Base-by-base conservation (phyloP, 2,113 vertebrate species). In the Daubentonia madagascariensis region DNA sequence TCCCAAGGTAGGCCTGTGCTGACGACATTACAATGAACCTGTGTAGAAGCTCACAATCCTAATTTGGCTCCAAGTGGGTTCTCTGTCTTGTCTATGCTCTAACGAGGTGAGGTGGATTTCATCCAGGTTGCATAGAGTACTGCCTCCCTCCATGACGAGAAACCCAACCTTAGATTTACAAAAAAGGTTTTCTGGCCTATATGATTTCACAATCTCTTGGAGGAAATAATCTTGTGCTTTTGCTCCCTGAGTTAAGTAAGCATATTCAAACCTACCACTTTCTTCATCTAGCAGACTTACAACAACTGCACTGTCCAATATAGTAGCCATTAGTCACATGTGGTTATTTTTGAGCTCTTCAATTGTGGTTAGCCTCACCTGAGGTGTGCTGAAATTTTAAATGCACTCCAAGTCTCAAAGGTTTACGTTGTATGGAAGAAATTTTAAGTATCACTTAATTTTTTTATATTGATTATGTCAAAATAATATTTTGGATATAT, bases 151-250 rank as follows among this genome's bases (percentile, higher is more conserved):
- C 65, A 11, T 32, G 91, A 94, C 76, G 30, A 52, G 32, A 45
- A 89, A 70, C 48, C 10, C 1, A 25, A 59, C 0, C 14, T 59
- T 93, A 12, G 40, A 6, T 32, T 91, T n/a, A 76, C 28, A 43
- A 13, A 25, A 63, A 76, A 35, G 12, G 9, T 59, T 89, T 80
- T 45, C n/a, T 85, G 17, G 37, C 18, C 14, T 8, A 5, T 91
- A 10, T 59, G 23, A 88, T n/a, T 76, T 80, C 2, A 63, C 3
- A 28, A 0, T 90, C 25, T 72, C 48, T 84, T 4, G 12, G 32
- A 54, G n/a, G 40, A 57, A 79, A 50, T 78, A 50, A 28, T 37
- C 52, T 67, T 94, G 25, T 81, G 22, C n/a, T 94, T 94, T 94
- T 72, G 50, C 25, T 94, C 16, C 4, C 20, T n/a, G 8, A 67